Evolutionary conservation across 2,888 invertebrate species (phyloP), one percentile per base, ranked within the genome.

Genomic region (Agrotis exclamationis): DNA sequence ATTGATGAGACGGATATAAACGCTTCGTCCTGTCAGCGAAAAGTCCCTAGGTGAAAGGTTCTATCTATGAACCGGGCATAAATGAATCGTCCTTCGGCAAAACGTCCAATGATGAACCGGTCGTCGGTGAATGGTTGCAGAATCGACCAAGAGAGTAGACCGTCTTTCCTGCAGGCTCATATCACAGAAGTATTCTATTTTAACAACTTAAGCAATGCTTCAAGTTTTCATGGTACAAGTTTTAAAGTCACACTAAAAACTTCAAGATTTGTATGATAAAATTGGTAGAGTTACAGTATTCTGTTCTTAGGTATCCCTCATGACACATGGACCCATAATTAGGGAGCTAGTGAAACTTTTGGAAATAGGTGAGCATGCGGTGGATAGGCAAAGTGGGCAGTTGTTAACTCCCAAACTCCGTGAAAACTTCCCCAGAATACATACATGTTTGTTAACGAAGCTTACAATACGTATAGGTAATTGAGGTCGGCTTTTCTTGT

Each of bases 311-410:
- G 51, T 57, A 63, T 70, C 65, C 66, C 63, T 59, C 53, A 63
- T 81, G 79, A 70, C 59, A 69, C 54, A 70, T 76, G 28, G 47
- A 73, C 53, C 60, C 70, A 68, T 63, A 58, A 65, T 70, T 68
- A 72, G 24, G 28, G 24, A 44, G 22, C 62, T 48, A 53, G 56
- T 45, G 48, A 76, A 73, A 82, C 56, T 80, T 79, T 82, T 47
- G 66, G 56, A 79, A 75, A 75, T 80, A 53, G 53, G 59, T 48
- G 51, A 59, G 60, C 63, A 57, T 63, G 75, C 47, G 82, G 63
- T 69, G 57, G 58, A 54, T 48, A 59, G 47, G 54, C 64, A 56
- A 78, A 84, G 59, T 71, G 71, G 62, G 51, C 66, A 62, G 66
- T 69, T 22, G 54, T 54, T 58, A 68, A 79, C 73, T 68, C 33